Evolutionary conservation across 2,113 vertebrate species (phyloP), one percentile per base, ranked within the genome.

Genomic region (Pristiophorus japonicus): DNA sequence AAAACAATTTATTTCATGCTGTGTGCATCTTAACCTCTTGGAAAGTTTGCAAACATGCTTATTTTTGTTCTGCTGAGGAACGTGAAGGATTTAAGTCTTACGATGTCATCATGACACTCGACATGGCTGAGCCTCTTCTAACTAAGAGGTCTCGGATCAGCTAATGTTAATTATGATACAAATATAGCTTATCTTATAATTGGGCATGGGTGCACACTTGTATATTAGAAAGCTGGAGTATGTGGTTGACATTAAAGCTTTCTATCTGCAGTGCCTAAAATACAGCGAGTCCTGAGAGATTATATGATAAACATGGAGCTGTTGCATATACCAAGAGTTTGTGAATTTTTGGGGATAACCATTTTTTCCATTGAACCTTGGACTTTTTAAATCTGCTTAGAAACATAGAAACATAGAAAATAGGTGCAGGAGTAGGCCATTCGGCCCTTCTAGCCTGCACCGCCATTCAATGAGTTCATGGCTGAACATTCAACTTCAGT

Each of bases 1-100:
- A 94, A 94, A 94, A 90, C 59, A 90, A 70, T 94, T 94, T 45
- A 94, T 94, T 94, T 94, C 65, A 94, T 70, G 93, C 93, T 94
- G 93, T 51, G 93, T 51, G 45, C 65, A 34, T 70, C 42, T 73
- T 45, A 47, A 47, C 93, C 66, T 94, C 93, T 70, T 94, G 24
- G 65, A 94, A 94, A 45, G 38, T 94, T 94, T 70, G 93, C 65
- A 67, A 70, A 94, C 8, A 45, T 70, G 65, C 42, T 70, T 51
- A 94, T 67, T 47, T 38, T 94, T 70, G 38, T 90, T 90, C 51
- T 30, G 30, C 55, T 59, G 87, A 47, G 45, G 81, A 2, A 85
- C 14, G 78, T 92, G 34, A 51, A 51, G 38, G 93, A 24, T 47
- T 94, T 67, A 16, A 92, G n/a, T 92, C 12, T 63, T 38, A 62